Percentiles rank a stretch among this genome's conserved stretches.
Conservation (phyloP, 2,888 invertebrate genomes). For the Agonopterix subpropinquella region DNA sequence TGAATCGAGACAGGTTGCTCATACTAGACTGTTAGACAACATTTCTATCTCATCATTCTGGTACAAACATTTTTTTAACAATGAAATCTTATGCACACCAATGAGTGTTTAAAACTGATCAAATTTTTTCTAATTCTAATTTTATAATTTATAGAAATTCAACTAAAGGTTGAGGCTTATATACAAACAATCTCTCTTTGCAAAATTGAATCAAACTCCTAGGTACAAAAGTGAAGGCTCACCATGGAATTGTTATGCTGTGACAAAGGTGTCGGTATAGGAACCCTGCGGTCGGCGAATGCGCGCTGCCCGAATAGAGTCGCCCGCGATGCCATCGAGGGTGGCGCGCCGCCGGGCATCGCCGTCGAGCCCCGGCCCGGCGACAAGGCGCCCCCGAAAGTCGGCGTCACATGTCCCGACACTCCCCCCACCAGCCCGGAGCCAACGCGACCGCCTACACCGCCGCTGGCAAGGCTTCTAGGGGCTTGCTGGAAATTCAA, state of each 20-base stretch:
- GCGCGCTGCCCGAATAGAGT: constrained; percentile 87
- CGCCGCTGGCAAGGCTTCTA: constrained; percentile 89
- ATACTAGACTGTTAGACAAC: constrained; percentile 69
- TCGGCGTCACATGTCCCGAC: constrained; percentile 72
- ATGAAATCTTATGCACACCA: too few species aligned
- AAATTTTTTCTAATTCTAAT: too few species aligned
- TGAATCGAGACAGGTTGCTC: constrained; percentile 77
- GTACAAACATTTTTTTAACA: too few species aligned
- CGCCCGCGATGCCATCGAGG: constrained; percentile 75
- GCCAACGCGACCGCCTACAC: constrained; percentile 68
- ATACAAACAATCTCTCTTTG: too few species aligned
- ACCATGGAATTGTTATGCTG: constrained; percentile 73
- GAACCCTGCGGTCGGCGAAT: constrained; percentile 85
- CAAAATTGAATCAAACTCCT: too few species aligned
- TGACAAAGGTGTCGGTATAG: constrained; percentile 76
- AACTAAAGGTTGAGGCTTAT: too few species aligned
- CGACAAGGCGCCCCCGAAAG: constrained; percentile 66
- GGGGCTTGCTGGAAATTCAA: constrained; percentile 93
- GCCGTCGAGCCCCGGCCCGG: constrained; percentile 60
- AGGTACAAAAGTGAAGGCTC: constrained; percentile 14
- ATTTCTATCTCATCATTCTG: constrained; percentile 1
- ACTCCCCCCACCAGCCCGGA: constrained; percentile 87
- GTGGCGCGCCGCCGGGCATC: constrained; percentile 69
- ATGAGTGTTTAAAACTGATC: too few species aligned
- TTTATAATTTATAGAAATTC: too few species aligned